Conservation (phyloP, 2,888 invertebrate species). For the Sarcophaga variegata region DNA sequence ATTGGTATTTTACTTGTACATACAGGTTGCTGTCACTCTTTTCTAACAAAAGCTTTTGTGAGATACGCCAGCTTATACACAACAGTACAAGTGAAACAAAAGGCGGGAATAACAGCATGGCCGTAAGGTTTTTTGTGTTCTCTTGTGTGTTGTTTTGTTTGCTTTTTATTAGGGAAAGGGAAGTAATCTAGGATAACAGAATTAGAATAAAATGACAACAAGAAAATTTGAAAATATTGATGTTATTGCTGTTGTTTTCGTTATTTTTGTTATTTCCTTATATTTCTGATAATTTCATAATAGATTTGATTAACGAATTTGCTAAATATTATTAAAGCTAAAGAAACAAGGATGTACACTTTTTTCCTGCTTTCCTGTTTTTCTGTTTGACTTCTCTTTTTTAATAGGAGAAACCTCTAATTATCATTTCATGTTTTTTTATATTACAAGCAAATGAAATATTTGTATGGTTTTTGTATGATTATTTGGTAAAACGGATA, state of each 20-base stretch:
- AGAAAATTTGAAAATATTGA: slow-evolving; percentile 33
- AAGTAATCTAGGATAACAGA: slow-evolving; percentile 1
- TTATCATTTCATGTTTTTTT: not conserved
- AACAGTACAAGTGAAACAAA: slow-evolving; percentile 17
- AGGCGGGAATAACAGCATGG: slow-evolving; percentile 20
- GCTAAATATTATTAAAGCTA: slow-evolving; percentile 50
- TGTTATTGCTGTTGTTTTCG: slow-evolving; percentile 17
- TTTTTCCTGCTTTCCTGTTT: not conserved
- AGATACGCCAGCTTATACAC: not conserved
- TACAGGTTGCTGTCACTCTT: not conserved
- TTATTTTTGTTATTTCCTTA: slow-evolving; percentile 16
- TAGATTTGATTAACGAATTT: slow-evolving; percentile 63
- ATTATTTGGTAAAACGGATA: no score
- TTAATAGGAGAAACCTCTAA: slow-evolving; percentile 8
- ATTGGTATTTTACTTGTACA: no score
- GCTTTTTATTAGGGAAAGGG: not conserved
- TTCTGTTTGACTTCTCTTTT: slow-evolving; percentile 4
- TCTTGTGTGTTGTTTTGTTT: slow-evolving; percentile 19
- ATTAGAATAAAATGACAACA: not conserved
- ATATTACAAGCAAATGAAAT: slow-evolving; percentile 34
- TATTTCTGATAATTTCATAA: slow-evolving; percentile 57
- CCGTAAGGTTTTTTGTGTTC: slow-evolving; percentile 51
- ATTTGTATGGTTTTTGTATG: not conserved
- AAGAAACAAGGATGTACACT: slow-evolving; percentile 9
- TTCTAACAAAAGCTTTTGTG: not conserved